Evolutionary conservation across 2,113 vertebrate species (phyloP), one percentile per base, ranked within the genome.

Genomic region (Sylvia atricapilla): DNA sequence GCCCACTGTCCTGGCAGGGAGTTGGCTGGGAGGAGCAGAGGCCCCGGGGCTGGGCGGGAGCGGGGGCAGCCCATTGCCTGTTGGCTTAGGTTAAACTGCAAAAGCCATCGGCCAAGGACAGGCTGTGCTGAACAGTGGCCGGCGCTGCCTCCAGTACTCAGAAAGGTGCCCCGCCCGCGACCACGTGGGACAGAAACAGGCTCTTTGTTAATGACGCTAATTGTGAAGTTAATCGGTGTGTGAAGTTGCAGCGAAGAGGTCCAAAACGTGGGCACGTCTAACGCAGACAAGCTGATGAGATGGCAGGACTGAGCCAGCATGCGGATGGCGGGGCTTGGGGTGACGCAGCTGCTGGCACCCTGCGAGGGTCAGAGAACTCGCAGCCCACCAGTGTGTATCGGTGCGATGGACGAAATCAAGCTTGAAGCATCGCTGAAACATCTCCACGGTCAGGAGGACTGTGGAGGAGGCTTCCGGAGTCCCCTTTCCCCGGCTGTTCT

Each of bases 361-460:
- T 23, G 28, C 70, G 67, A 67, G 21, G 43, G 37, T 79, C 83
- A 64, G 60, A 28, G 90, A 21, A 31, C 37, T 39, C 37, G 2
- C 17, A 47, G 72, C 22, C 30, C 60, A 9, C n/a, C 55, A n/a
- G 23, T 10, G 31, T 35, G 17, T 3, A 0, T 43, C 0, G 2
- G 23, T 33, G 5, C 1, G 1, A 4, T 13, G 56, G 78, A 59
- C 35, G 27, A 70, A 77, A 59, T 15, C 15, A 13, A 62, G 25
- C 16, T 39, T 47, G 35, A 66, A 0, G 30, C 50, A 2, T 31
- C 69, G 16, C 43, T 30, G 53, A 59, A 73, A 66, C 53, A 47
- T 16, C 5, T 53, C 37, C 2, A 1, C 20, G 70, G 46, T 44
- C 59, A 12, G 59, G 44, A 52, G n/a, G 27, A 39, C 64, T 52